Base-by-base conservation (phyloP, 2,797 vertebrate genomes). In the Pseudochirops corinnae region DNA sequence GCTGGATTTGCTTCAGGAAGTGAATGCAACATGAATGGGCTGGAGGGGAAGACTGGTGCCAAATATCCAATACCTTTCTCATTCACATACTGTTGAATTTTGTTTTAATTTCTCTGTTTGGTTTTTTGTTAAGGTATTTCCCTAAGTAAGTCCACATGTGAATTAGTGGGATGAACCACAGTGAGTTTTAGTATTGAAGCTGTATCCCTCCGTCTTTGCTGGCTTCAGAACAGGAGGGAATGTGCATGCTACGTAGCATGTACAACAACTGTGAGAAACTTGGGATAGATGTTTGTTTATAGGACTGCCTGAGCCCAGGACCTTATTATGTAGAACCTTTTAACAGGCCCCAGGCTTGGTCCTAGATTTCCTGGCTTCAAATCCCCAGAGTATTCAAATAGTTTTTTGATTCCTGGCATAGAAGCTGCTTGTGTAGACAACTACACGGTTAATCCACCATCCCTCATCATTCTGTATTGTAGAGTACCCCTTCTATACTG, bases 81-180 rank as follows among this genome's bases (percentile, higher is more conserved):
- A 96, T 96, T 98, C 96, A 97, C 96, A 98, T 95, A 97, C 96
- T 95, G 96, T 96, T 92, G 92, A 95, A 96, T 97, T 46, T 98
- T 98, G 97, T 97, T 97, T 97, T 96, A 96, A 97, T 96, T 98
- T 97, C 97, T 97, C 95, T 97, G 94, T 94, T 96, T 95, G 95
- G 74, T 93, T 98, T 97, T 97, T 95, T 90, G 96, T 97, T 96
- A 97, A 96, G 94, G 97, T 97, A 97, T 97, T 97, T 96, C 96
- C 96, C 97, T 98, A 97, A 98, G 97, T 96, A 91, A 96, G 95
- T 53, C 95, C 97, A 97, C 95, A 97, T 97, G 97, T 95, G 91
- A 58, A 92, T 90, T 92, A 87, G 53, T 39, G 26, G 92, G 95
- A 91, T 60, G 4, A 56, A 93, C 24, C 46, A 46, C 9, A 10